Evolutionary conservation across 2,888 invertebrate species (phyloP).

Genomic region (Chrysodeixis includens): DNA sequence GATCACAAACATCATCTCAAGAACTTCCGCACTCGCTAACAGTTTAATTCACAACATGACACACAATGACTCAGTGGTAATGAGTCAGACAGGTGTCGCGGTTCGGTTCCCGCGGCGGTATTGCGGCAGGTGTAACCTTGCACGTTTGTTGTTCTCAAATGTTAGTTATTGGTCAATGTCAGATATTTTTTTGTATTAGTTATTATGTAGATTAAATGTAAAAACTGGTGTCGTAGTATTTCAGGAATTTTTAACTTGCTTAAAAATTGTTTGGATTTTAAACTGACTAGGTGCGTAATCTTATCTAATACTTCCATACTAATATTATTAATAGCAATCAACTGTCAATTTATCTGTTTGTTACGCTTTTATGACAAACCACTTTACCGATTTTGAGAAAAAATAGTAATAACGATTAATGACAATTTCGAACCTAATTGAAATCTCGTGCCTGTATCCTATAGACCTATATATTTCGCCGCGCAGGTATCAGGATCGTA

Average conservation of each 20-base stretch:
- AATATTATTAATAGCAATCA: no score
- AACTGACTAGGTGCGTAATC: no score
- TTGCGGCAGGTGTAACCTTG: constrained; percentile 56
- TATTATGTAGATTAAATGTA: constrained; percentile 5
- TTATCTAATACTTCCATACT: no score
- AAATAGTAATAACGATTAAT: no score
- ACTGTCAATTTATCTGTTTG: no score
- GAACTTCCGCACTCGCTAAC: neutral
- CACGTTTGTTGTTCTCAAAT: constrained; percentile 40
- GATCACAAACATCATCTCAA: neutral
- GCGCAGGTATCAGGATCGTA: no score
- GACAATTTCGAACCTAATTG: no score
- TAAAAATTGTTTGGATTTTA: neutral
- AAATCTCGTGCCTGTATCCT: no score
- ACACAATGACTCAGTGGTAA: constrained; percentile 49
- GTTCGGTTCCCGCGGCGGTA: constrained; percentile 58
- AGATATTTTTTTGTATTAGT: constrained; percentile 4
- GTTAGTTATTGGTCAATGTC: constrained; percentile 34
- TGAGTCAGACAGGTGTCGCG: constrained; percentile 60
- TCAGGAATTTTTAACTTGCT: neutral
- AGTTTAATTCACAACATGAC: constrained; percentile 17
- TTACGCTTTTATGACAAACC: no score
- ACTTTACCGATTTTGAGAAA: no score
- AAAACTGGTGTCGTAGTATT: neutral
- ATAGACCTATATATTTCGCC: no score